Evolutionary conservation across 2,888 invertebrate species (phyloP).

Genomic region (Micoletzkya japonica): DNA sequence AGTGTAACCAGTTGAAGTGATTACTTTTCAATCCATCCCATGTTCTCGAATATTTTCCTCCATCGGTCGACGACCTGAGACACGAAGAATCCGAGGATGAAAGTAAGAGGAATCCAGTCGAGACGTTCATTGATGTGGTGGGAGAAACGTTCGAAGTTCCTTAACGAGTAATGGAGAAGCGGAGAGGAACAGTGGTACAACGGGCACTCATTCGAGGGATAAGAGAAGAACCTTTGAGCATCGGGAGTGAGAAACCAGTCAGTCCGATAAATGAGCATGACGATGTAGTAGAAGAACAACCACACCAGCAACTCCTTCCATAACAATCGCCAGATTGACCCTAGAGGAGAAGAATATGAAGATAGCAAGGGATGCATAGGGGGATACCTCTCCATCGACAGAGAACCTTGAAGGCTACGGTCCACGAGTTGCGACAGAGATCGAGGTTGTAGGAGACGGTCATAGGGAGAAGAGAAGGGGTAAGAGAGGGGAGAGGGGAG

Average conservation of each 20-base stretch:
- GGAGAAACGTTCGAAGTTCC: conserved; percentile 39
- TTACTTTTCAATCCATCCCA: conserved; percentile 45
- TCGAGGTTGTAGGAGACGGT: conserved; percentile 58
- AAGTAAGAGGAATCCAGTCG: conserved; percentile 47
- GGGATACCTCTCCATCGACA: conserved; percentile 51
- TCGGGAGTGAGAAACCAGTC: conserved; percentile 26
- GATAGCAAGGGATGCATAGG: too few species aligned
- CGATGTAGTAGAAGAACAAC: conserved; percentile 37
- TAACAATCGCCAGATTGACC: conserved; percentile 54
- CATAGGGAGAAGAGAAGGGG: conserved; percentile 40
- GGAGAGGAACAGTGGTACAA: background rate
- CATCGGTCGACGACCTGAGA: conserved; percentile 47
- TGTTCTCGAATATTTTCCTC: conserved; percentile 38
- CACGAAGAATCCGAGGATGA: conserved; percentile 54
- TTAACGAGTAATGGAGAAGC: conserved; percentile 24
- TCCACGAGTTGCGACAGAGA: conserved; percentile 45
- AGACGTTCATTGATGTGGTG: conserved; percentile 38
- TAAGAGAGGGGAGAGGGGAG: background rate
- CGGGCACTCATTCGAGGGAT: too few species aligned
- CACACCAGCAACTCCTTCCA: conserved; percentile 48
- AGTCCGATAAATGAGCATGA: conserved; percentile 43
- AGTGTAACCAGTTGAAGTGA: conserved; percentile 12
- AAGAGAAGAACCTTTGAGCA: conserved; percentile 5
- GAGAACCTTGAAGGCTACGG: conserved; percentile 43
- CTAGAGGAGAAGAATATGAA: conserved; percentile 20